Conservation (phyloP, 2,113 vertebrate genomes). For the Triplophysa tibetana region DNA sequence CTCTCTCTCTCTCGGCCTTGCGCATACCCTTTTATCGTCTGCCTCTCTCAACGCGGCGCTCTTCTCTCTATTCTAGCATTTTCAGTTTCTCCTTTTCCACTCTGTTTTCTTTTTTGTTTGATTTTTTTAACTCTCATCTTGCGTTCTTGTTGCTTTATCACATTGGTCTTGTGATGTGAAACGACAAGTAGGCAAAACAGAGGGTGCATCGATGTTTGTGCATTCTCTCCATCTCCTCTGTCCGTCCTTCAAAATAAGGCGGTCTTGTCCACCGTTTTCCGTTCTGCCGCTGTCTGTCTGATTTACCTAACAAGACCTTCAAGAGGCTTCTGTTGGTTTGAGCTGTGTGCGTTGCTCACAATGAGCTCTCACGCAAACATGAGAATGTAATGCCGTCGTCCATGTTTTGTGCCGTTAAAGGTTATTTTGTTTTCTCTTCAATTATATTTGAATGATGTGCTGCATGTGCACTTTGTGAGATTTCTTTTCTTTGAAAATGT, state of each 20-base stretch:
- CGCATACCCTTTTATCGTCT: constrained; percentile 47
- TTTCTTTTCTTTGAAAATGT: background rate
- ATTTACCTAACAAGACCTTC: constrained; percentile 41
- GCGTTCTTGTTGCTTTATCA: constrained; percentile 22
- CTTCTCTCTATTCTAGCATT: constrained; percentile 22
- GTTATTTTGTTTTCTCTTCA: background rate
- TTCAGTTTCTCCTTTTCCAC: constrained; percentile 39
- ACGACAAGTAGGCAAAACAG: background rate
- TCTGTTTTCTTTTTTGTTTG: background rate
- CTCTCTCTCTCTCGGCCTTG: constrained; percentile 20
- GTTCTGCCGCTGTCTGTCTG: constrained; percentile 18
- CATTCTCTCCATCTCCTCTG: background rate
- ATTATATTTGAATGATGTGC: background rate
- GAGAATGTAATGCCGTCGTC: no score
- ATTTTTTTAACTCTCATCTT: constrained; percentile 16
- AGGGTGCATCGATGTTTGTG: background rate
- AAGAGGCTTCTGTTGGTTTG: constrained; percentile 17
- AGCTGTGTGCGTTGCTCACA: constrained; percentile 3
- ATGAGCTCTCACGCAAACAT: background rate
- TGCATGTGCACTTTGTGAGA: background rate
- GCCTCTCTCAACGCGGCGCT: constrained; percentile 41
- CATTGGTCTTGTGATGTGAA: constrained; percentile 25
- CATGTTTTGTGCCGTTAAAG: no score
- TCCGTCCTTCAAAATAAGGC: constrained; percentile 18
- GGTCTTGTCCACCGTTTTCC: background rate